Evolutionary conservation across 2,888 invertebrate species (phyloP).

Genomic region (Steromphala cineraria): DNA sequence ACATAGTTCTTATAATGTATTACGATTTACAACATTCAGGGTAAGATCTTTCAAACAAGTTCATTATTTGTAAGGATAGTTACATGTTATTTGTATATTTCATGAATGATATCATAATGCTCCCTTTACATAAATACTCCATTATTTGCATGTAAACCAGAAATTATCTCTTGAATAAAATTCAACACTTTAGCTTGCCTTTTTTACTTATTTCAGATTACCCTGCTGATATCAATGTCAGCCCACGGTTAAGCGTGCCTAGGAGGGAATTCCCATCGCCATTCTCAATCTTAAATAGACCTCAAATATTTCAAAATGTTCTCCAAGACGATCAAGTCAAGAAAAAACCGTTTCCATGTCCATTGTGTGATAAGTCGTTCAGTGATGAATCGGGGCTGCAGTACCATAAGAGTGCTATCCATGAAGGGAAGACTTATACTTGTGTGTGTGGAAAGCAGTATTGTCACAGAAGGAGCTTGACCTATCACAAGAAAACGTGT

Average conservation of each 20-base stretch:
- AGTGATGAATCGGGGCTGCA: background rate
- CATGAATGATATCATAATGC: too few species aligned
- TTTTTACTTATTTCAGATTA: background rate
- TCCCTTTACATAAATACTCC: too few species aligned
- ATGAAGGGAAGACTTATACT: background rate
- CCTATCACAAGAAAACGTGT: conserved; percentile 3
- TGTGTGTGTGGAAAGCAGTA: conserved; percentile 16
- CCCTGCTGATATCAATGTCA: background rate
- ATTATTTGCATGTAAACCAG: too few species aligned
- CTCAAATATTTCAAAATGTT: background rate
- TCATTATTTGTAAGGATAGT: too few species aligned
- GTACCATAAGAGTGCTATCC: conserved; percentile 2
- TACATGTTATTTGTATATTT: too few species aligned
- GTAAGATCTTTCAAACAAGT: too few species aligned
- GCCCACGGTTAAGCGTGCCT: background rate
- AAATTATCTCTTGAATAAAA: too few species aligned
- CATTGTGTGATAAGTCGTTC: background rate
- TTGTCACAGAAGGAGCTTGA: background rate
- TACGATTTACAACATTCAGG: too few species aligned
- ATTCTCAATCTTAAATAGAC: background rate
- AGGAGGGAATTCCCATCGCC: background rate
- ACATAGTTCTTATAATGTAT: too few species aligned
- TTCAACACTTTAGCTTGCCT: background rate
- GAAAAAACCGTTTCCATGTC: background rate
- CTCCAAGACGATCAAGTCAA: background rate